Base-by-base conservation (phyloP, 2,888 invertebrate genomes). In the Dasypolia templi region DNA sequence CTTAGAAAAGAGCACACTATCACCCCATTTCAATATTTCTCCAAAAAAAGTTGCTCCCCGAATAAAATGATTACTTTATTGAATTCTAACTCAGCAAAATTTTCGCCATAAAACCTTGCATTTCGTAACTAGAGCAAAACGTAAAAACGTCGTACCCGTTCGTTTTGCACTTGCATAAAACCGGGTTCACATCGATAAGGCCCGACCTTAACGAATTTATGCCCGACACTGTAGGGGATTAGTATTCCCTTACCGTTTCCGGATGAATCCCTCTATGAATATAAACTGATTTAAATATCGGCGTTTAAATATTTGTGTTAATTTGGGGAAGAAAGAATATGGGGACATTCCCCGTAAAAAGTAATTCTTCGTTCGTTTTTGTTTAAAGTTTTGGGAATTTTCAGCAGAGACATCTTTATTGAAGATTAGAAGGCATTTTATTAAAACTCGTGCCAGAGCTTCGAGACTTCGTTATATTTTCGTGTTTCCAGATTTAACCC, bases 221-320 rank as follows among this genome's bases (percentile, higher is more conserved):
- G 39, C 64, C 64, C 65, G 55, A 32, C 61, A 49, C 77, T 82
- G 11, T 39, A 53, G 29, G 56, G 64, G 75, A 82, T 88, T 86
- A 87, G 72, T 86, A 88, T 88, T 88, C 89, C 58, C 58, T 68
- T n/a, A 55, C 64, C 79, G 82, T 77, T 42, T 53, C 42, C 51
- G 81, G 86, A 83, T 82, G 79, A 74, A 80, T 77, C 63, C 78
- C 69, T 78, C 76, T 67, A 74, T 82, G 89, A 87, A 88, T 88
- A 84, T 86, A 82, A 87, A 88, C 80, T 70, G 79, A 79, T 82
- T 79, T 72, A 87, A 86, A 82, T 82, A 81, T 81, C 77, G 75
- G 51, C 59, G 72, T 62, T 81, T 72, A 80, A 77, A 84, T 76
- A 76, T 86, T 80, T 80, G 63, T 80, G 69, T 68, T 84, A 71